Conservation (phyloP, 1,140 invertebrate genomes). For the Aphaenogaster ashmeadi region DNA sequence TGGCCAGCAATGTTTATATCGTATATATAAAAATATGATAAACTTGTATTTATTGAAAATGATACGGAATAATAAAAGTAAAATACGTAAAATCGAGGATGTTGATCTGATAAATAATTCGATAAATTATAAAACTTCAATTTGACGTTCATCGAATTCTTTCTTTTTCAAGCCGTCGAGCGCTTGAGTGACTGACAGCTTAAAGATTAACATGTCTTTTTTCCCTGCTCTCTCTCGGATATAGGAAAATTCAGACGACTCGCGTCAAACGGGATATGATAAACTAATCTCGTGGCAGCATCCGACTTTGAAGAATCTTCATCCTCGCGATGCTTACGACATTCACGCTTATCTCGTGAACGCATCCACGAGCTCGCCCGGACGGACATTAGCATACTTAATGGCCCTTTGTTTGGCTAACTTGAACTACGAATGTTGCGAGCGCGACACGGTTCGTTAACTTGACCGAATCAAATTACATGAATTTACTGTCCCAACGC, state of each 20-base stretch:
- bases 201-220: conserved; percentile 3
- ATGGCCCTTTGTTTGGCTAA: conserved; percentile 85
- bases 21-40: not conserved
- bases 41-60: not conserved
- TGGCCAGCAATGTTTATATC: too few relatives aligned
- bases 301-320: conserved; percentile 45
- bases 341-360: conserved; percentile 80
- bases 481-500: conserved; percentile 84
- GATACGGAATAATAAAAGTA: not conserved
- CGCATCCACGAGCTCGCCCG: conserved; percentile 74
- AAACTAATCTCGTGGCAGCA: conserved; percentile 33
- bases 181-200: conserved; percentile 8
- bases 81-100: not conserved
- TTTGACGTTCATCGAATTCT: conserved; percentile 4
- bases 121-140: conserved; percentile 10
- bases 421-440: conserved; percentile 85
- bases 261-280: conserved; percentile 11
- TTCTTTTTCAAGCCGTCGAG: not conserved
- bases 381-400: conserved; percentile 83
- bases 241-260: not conserved
- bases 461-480: conserved; percentile 85
- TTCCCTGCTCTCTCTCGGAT: not conserved
- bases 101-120: not conserved
- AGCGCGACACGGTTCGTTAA: conserved; percentile 85
- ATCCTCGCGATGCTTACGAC: conserved; percentile 67